Evolutionary conservation across 1,140 invertebrate genomes (phyloP).

Genomic region (Semibalanus balanoides): DNA sequence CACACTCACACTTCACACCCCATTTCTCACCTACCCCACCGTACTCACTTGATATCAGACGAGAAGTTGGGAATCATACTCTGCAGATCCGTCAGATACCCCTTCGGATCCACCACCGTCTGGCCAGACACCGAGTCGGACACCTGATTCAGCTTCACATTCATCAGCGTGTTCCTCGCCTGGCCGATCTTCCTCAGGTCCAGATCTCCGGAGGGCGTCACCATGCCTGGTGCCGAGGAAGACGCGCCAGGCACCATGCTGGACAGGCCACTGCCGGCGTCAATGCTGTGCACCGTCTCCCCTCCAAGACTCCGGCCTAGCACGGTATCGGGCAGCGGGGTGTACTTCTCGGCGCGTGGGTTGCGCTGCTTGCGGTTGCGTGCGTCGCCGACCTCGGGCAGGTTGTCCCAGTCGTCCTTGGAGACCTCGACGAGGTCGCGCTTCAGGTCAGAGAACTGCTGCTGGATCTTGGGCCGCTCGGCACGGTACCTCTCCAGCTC

Average conservation of each 20-base stretch:
- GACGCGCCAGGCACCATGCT: conserved; percentile 63
- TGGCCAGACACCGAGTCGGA: conserved; percentile 98
- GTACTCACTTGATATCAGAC: conserved; percentile 86
- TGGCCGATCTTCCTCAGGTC: conserved; percentile 98
- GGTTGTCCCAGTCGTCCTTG: conserved; percentile 88
- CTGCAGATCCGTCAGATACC: conserved; percentile 95
- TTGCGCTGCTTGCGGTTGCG: conserved; percentile 93
- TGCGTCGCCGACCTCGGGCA: conserved; percentile 98
- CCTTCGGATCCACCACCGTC: conserved; percentile 98
- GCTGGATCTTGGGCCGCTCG: conserved; percentile 97
- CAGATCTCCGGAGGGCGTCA: conserved; percentile 75
- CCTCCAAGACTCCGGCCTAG: conserved; percentile 77
- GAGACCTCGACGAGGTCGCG: conserved; percentile 70
- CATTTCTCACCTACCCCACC: too few relatives aligned
- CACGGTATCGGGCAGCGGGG: conserved; percentile 92
- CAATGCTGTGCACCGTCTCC: conserved; percentile 62
- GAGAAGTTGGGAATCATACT: conserved; percentile 98
- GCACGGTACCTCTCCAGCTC: conserved; percentile 96
- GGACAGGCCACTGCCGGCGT: conserved; percentile 67
- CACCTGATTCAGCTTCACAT: conserved; percentile 94
- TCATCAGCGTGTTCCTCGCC: conserved; percentile 98
- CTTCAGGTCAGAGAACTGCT: conserved; percentile 97
- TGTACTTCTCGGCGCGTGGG: conserved; percentile 88
- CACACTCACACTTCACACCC: too few relatives aligned
- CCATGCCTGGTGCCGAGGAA: conserved; percentile 46